phyloP scores from a whole-genome alignment of 2,888 invertebrate species.

The Tuta absoluta region DNA sequence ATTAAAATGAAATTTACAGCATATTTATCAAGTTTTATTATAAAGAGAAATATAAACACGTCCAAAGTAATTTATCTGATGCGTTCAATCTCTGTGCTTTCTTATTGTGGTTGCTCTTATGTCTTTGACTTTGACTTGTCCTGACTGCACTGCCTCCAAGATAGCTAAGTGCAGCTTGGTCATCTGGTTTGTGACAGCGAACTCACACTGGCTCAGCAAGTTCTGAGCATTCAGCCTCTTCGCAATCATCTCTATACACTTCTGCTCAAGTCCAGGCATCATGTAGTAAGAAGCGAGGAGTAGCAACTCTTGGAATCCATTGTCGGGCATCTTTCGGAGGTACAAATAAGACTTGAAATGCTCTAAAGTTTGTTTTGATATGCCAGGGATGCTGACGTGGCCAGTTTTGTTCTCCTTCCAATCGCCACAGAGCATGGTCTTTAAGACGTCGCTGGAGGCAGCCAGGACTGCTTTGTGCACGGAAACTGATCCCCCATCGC shows the following conservation, averaged over 20 bases:
- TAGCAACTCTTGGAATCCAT: constrained; percentile 6
- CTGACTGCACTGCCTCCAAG: constrained; percentile 22
- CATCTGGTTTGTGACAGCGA: constrained; percentile 25
- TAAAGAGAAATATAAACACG: neutral
- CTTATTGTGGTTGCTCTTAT: constrained; percentile 13
- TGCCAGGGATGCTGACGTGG: constrained; percentile 13
- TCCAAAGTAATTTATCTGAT: neutral
- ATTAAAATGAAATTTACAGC: too few relatives aligned
- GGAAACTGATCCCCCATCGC: constrained; percentile 9
- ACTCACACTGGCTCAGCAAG: constrained; percentile 15
- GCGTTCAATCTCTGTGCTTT: neutral
- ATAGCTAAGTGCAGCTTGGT: constrained; percentile 26
- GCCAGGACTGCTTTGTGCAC: constrained; percentile 15
- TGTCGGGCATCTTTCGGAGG: constrained; percentile 19
- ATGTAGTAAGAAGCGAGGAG: constrained; percentile 21
- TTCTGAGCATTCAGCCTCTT: constrained; percentile 15
- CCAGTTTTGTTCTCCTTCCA: constrained; percentile 23
- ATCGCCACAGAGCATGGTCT: constrained; percentile 17
- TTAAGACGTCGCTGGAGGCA: constrained; percentile 21
- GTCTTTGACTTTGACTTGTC: constrained; percentile 24
- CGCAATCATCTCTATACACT: constrained; percentile 21
- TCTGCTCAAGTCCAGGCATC: constrained; percentile 21
- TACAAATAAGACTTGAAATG: constrained; percentile 19
- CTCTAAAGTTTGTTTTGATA: constrained; percentile 15
- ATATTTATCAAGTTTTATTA: too few relatives aligned